phyloP scores from a whole-genome alignment of 35 echinoderm and acorn worm genomes.

The Ptychodera flava region DNA sequence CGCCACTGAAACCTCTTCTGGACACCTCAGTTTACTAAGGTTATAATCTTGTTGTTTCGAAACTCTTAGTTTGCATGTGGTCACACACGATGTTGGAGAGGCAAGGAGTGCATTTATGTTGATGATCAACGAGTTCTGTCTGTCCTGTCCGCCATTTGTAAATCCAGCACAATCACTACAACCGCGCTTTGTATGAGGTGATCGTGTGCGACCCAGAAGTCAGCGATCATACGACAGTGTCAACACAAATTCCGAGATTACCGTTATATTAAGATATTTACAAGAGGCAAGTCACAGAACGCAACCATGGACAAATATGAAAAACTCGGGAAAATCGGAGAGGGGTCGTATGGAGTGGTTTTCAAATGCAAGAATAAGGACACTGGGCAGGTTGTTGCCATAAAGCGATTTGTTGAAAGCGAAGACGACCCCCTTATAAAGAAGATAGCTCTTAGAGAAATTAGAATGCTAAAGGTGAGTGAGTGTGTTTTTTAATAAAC shows the following conservation, averaged over 20 bases:
- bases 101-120: no score
- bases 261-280: no score
- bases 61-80: no score
- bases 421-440: constrained; percentile 98
- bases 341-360: constrained; percentile 98
- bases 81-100: no score
- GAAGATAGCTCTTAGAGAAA: constrained; percentile 98
- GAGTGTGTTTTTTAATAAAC: no score
- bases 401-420: constrained; percentile 97
- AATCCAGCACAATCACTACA: not conserved
- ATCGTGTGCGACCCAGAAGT: not conserved
- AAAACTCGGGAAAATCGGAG: constrained; percentile 95
- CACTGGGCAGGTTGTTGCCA: constrained; percentile 90
- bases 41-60: no score
- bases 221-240: no score
- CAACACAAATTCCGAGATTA: no score
- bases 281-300: no score
- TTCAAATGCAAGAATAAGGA: constrained; percentile 98
- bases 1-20: not conserved
- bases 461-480: constrained; percentile 99
- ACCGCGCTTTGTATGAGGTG: not conserved
- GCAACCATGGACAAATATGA: constrained; percentile 97
- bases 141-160: not conserved
- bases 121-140: no score
- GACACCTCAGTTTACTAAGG: no score